Base-by-base conservation (phyloP, 1,140 invertebrate genomes). In the Zaprionus africanus region DNA sequence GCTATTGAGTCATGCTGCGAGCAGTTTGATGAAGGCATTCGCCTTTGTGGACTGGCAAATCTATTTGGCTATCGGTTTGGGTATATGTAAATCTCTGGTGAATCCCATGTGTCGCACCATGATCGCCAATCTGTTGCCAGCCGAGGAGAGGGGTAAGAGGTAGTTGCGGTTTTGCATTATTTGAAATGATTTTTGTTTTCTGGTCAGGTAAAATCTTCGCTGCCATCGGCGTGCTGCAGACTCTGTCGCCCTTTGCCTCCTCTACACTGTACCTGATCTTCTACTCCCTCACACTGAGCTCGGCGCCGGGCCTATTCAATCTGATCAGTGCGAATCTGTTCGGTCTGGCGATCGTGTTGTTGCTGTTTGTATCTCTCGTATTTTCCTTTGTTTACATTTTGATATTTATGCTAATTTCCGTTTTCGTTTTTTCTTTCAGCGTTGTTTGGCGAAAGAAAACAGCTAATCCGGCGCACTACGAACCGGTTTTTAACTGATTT, bases 1-100 rank as follows among this genome's bases (percentile, higher is more conserved):
- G 12, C 73, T 92, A 5, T 28, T 92, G 6, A 94, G 94, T 9
- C 74, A 92, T 7, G 77, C 91, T 0, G 61, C 70, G 0, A 93
- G 94, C 60, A 93, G 92, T 61, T 31, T 94, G 11, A 91, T 94
- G n/a, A 93, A 91, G 81, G 93, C 94, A 0, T 94, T 95, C 46
- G 94, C 95, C 12, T 82, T 81, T 17, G 91, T 93, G n/a, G 86
- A 94, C 3, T 96, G 95, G 95, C 94, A 96, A 49, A 94, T 96
- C 93, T 96, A 96, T 92, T 46, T 92, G 58, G 84, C 91, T 12
- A 83, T 92, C 62, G 81, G 81, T 15, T 54, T 96, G 64, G 94
- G 94, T 31, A 75, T 94, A 15, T 94, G 96, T 64, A 92, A 93
- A 71, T 94, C 93, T 0, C 87, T 95, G 24, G 93, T 94, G 24